phyloP scores from a whole-genome alignment of 2,113 vertebrate species.

The Xyliphius kryptos region DNA sequence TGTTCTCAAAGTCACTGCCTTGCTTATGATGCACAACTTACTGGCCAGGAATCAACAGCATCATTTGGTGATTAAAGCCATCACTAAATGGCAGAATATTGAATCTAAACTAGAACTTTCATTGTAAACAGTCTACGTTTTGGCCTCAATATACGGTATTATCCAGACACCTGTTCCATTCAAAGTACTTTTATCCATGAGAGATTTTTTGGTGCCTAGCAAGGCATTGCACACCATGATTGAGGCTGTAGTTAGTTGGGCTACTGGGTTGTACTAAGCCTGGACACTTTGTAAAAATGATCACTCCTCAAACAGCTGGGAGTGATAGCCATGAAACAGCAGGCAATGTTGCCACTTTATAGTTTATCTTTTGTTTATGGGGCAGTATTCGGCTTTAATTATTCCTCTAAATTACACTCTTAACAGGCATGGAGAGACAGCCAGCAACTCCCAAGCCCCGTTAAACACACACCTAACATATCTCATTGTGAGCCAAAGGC shows the following conservation, averaged over 20 bases:
- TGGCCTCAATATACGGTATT: background rate
- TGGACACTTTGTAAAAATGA: slow-evolving; percentile 90
- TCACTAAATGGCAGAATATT: too few species aligned
- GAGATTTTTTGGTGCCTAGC: slow-evolving; percentile 3
- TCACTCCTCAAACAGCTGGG: slow-evolving; percentile 92
- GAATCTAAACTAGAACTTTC: too few species aligned
- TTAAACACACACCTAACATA: slow-evolving; percentile 66
- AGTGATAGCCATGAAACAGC: slow-evolving; percentile 94
- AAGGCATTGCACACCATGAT: background rate
- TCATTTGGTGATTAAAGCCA: too few species aligned
- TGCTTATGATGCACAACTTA: background rate
- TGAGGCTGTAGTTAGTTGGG: slow-evolving; percentile 51
- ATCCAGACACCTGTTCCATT: slow-evolving; percentile 15
- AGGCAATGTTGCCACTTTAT: slow-evolving; percentile 88
- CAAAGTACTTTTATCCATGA: slow-evolving; percentile 8
- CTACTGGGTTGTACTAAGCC: slow-evolving; percentile 61
- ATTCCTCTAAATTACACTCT: slow-evolving; percentile 98
- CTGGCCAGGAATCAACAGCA: too few species aligned
- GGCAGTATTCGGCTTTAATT: slow-evolving; percentile 99
- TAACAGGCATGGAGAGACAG: slow-evolving; percentile 94
- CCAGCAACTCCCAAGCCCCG: slow-evolving; percentile 52
- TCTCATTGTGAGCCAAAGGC: slow-evolving; percentile 47
- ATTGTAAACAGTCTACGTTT: too few species aligned
- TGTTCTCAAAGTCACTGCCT: slow-evolving; percentile 56
- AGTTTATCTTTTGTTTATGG: slow-evolving; percentile 99